Base-by-base conservation (phyloP, 2,797 vertebrate genomes). In the Adelosebastes latens region DNA sequence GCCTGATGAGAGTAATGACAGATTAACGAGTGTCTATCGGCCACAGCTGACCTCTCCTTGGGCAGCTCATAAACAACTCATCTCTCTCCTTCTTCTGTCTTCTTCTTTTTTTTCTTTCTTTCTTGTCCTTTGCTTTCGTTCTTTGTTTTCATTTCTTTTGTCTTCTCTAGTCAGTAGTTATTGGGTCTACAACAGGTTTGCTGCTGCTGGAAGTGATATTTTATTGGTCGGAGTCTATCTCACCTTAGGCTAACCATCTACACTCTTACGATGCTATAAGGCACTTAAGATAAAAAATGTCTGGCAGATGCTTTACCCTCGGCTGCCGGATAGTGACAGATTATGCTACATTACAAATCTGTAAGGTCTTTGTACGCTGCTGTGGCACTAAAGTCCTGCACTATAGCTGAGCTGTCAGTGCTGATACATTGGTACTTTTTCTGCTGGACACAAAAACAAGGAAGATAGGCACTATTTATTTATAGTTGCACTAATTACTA, bases 1-100 rank as follows among this genome's bases (percentile, higher is more conserved):
- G 90, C 82, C 89, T 93, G 94, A 94, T 93, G 92, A 93, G 88
- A 88, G 86, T 93, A 94, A 93, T 93, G 93, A 91, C 90, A 92
- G 93, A 94, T 94, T 92, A 93, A 91, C 84, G 79, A 82, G 88
- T 87, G 87, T 93, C 93, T 88, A 81, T 87, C 60, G 76, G 91
- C 83, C 90, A 93, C 87, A 80, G 88, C 87, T 93, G 92, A 93
- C 92, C 94, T 93, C 90, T 92, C 88, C 80, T 79, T 73, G 71
- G 87, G 88, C 85, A 76, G 82, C 84, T 88, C 89, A 88, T 89
- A 92, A 93, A 93, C 93, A 93, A 87, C 83, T 86, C 82, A 81
- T 86, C 78, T 39, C 56, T 36, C 56, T 39, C 34, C 55, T 59
- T 74, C 69, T 49, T 79, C 61, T 34, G 29, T 69, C 63, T 67